Base-by-base conservation (phyloP, 2,113 vertebrate species). In the Emberiza fucata region DNA sequence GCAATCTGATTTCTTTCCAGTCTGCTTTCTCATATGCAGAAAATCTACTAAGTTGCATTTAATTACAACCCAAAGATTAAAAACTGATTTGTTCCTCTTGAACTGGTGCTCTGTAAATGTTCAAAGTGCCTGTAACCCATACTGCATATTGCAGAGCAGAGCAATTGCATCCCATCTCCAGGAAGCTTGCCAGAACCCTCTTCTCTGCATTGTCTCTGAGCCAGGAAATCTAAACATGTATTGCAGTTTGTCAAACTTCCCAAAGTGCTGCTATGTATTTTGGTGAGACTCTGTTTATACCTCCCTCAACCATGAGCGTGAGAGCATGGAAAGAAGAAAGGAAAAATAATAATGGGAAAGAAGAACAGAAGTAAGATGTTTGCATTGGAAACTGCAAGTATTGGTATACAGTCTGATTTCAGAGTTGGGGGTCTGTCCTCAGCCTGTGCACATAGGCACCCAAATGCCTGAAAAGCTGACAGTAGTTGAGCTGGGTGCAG, bases 231-330 rank as follows among this genome's bases (percentile, higher is more conserved):
- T 96, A 98, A 98, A 98, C 86, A 98, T 61, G 39, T 83, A 92
- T 93, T 97, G 80, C 81, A 80, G 90, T 94, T 96, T 97, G 97
- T 98, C 96, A 97, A 92, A 95, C 91, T 97, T 97, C 96, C 95
- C 82, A 53, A 95, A 97, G 90, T 92, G 72, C 95, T 96, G 96
- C 96, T 88, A 90, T 95, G 44, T 90, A 69, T 98, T 98, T n/a
- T 88, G 95, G 95, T 76, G 73, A 93, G 85, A 76, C 64, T 87
- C 66, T 61, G 84, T 87, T 93, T 83, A 84, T 47, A 82, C 87
- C 90, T 94, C 17, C 12, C 59, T 33, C 39, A 76, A 59, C 91
- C 66, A 31, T 5, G 12, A 92, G 50, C 3, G 0, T 94, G 83
- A 90, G 77, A 95, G 85, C 69, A 84, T 5, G 29, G 86, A 57